A percentile compares a stretch with the other conserved stretches of the same genome.
Conservation (phyloP, 2,888 invertebrate species). For the Pegoplata infirma region DNA sequence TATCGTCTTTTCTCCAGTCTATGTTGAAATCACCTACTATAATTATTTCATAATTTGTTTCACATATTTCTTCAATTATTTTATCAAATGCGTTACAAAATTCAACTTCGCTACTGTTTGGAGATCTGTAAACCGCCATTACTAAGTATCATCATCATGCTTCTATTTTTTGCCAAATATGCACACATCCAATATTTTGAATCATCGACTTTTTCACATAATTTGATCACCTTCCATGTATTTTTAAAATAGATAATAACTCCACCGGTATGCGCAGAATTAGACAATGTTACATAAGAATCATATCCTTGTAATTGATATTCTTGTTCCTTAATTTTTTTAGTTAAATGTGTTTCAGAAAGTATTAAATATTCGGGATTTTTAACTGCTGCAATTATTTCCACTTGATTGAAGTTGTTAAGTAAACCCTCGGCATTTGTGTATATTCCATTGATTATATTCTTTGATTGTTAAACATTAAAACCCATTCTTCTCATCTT, state of each 20-base stretch:
- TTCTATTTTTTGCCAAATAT: neutral
- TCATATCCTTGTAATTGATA: too few relatives aligned
- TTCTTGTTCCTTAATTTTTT: neutral
- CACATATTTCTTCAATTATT: too few relatives aligned
- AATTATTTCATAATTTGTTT: too few relatives aligned
- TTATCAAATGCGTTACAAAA: too few relatives aligned
- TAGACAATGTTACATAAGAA: neutral
- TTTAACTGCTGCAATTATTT: neutral
- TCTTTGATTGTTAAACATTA: conserved; percentile 10
- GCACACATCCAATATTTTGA: conserved; percentile 2
- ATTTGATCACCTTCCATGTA: too few relatives aligned
- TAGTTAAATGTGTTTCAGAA: neutral
- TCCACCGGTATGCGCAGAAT: neutral
- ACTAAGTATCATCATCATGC: too few relatives aligned
- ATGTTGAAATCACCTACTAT: too few relatives aligned
- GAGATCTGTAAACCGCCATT: too few relatives aligned
- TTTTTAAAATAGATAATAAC: conserved; percentile 15
- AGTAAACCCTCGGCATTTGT: conserved; percentile 10
- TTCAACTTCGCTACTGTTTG: too few relatives aligned
- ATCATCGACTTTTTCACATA: neutral
- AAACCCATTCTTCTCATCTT: conserved; percentile 29
- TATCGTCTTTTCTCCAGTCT: too few relatives aligned
- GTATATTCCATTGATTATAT: neutral
- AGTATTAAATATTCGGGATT: neutral
- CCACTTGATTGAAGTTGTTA: too few relatives aligned